These are phyloP conservation scores for Bombus affinis DNA, from an alignment of 1,140 invertebrate genomes.

Conservation along the genomic window DNA sequence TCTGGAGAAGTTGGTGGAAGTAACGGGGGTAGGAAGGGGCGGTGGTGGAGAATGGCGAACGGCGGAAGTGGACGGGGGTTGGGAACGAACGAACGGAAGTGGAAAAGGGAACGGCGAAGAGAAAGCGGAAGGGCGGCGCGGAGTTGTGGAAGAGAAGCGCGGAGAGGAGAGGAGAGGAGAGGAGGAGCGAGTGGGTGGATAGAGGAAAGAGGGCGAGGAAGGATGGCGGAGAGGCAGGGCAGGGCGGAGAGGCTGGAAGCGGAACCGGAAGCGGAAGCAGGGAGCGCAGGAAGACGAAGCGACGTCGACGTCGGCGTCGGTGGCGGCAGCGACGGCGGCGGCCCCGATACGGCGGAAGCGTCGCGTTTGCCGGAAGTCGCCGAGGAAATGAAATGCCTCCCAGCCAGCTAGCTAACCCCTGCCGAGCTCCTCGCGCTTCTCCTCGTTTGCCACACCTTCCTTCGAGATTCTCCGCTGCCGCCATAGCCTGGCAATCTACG, in stretches of 20 bases:
- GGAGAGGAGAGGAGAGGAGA: slow-evolving; percentile 73
- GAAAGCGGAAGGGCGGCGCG: slow-evolving; percentile 64
- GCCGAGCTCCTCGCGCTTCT: slow-evolving; percentile 44
- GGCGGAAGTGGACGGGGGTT: slow-evolving; percentile 39
- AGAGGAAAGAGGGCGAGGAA: slow-evolving; percentile 49
- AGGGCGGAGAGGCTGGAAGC: slow-evolving; percentile 44
- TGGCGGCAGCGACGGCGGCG: slow-evolving; percentile 65
- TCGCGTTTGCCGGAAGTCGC: slow-evolving; percentile 82
- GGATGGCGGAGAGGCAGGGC: neutral
- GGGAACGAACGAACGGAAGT: slow-evolving; percentile 58
- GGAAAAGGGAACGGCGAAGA: slow-evolving; percentile 64
- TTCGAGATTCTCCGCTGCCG: slow-evolving; percentile 44
- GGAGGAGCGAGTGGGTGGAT: slow-evolving; percentile 57
- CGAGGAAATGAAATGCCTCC: slow-evolving; percentile 81
- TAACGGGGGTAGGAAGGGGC: neutral
- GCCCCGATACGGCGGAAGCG: slow-evolving; percentile 81
- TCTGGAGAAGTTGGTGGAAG: slow-evolving; percentile 32
- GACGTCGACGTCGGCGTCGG: slow-evolving; percentile 60
- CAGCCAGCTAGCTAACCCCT: slow-evolving; percentile 59
- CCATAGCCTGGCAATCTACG: neutral
- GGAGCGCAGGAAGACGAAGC: slow-evolving; percentile 66
- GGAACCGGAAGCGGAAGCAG: slow-evolving; percentile 53
- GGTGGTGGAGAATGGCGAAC: slow-evolving; percentile 10
- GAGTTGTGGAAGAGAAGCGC: slow-evolving; percentile 61
- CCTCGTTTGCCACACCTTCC: slow-evolving; percentile 35